Evolutionary conservation across 35 echinoderm and acorn worm genomes (phyloP), one percentile per base, ranked within the genome.

Genomic region (Amphiura filiformis): DNA sequence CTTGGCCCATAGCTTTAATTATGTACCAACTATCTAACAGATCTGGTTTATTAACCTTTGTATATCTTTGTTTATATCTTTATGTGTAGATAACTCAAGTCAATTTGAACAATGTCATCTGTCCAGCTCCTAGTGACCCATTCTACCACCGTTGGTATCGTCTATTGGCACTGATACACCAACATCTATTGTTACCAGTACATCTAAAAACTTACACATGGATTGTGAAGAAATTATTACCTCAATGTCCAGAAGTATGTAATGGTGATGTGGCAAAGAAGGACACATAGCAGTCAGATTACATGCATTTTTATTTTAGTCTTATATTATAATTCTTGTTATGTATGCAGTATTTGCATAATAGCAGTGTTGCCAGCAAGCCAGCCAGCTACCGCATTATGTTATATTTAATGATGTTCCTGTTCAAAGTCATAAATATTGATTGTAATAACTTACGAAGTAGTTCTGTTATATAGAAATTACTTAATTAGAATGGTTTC

Each of bases 41-140:
- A n/a, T n/a, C n/a, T n/a, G n/a, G n/a, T n/a, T n/a, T n/a, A n/a
- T n/a, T n/a, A n/a, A n/a, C n/a, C n/a, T n/a, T 52, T 52, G 7
- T 52, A 52, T 52, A 52, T 52, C 20, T 11, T 52, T 52, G 7
- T 20, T 52, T 52, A 52, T 52, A 7, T 52, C 39, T 90, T 32
- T 79, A 26, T 39, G 78, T 32, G 0, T 78, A 98, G 96, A 56
- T 92, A 12, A 87, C 91, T 34, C 47, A 98, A 78, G 92, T 94
- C 31, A 98, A 98, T 39, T 82, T 98, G 84, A 94, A 94, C 78
- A 92, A 86, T 38, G 90, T 98, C 81, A 78, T 98, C 9, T 98
- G 96, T 82, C 96, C 96, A 15, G 96, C 96, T 22, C 86, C 81
- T 1, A 92, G 75, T 18, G 96, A 98, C 57, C 96, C 96, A 13